Conservation (phyloP, 2,113 vertebrate genomes). For the Chloropsis hardwickii region DNA sequence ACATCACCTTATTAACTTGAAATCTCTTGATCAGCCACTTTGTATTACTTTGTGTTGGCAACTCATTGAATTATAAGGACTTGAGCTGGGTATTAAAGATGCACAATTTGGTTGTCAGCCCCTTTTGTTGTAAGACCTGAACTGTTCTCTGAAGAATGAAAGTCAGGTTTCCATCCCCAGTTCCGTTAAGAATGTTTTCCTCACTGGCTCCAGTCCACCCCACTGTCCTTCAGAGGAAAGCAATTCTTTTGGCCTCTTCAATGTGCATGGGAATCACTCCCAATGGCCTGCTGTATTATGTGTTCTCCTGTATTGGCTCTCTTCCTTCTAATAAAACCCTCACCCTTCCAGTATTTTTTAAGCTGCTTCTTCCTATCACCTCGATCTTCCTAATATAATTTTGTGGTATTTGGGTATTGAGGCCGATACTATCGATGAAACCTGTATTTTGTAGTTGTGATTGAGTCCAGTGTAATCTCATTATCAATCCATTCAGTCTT, state of each 20-base stretch:
- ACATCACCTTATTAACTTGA: background rate
- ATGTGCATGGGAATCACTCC: background rate
- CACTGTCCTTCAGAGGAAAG: background rate
- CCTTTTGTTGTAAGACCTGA: background rate
- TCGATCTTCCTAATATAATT: background rate
- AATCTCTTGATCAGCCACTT: background rate
- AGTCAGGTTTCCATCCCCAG: rapidly evolving
- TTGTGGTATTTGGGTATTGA: background rate
- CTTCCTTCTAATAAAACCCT: background rate
- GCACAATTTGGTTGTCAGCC: background rate
- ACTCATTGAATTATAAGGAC: background rate
- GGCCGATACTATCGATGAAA: background rate
- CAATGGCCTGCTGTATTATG: background rate
- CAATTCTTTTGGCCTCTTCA: background rate
- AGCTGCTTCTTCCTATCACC: background rate
- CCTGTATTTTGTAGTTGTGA: background rate
- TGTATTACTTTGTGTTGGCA: background rate
- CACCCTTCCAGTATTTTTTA: background rate
- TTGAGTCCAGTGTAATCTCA: background rate
- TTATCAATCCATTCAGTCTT: background rate
- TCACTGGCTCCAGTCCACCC: background rate
- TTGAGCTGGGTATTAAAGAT: background rate
- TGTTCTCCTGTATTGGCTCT: background rate
- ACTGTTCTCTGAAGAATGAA: background rate
- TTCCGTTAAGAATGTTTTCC: background rate